These are phyloP conservation scores for Pungitius pungitius DNA, from an alignment of 2,113 vertebrate species.

Conservation along the genomic window DNA sequence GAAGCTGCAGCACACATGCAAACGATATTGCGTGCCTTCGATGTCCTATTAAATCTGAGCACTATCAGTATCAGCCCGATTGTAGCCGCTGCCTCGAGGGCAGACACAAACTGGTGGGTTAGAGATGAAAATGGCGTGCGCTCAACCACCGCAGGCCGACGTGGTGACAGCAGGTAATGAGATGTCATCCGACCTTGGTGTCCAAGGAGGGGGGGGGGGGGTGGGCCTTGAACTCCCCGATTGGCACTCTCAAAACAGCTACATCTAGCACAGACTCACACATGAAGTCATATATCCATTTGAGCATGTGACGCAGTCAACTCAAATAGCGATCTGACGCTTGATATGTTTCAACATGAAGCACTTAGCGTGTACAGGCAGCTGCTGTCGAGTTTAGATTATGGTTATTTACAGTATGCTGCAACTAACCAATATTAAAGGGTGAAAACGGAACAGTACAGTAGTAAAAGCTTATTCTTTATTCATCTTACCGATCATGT, in stretches of 20 bases:
- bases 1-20: conserved; percentile 28
- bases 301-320: neutral
- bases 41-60: conserved; percentile 27
- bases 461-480: neutral
- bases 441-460: too few relatives aligned
- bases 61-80: conserved; percentile 24
- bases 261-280: conserved; percentile 1
- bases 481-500: neutral
- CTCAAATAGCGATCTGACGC: neutral
- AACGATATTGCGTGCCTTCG: conserved; percentile 10
- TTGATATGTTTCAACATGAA: neutral
- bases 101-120: neutral
- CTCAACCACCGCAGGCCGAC: neutral
- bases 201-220: neutral
- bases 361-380: neutral
- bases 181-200: conserved; percentile 7
- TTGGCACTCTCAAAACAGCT: neutral
- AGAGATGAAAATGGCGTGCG: neutral
- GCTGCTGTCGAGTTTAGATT: neutral
- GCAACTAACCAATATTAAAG: neutral
- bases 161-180: conserved; percentile 41
- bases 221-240: neutral
- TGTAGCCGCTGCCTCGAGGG: conserved; percentile 16
- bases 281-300: neutral
- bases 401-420: neutral